Base-by-base conservation (phyloP, 2,797 vertebrate species). In the Staurois parvus region DNA sequence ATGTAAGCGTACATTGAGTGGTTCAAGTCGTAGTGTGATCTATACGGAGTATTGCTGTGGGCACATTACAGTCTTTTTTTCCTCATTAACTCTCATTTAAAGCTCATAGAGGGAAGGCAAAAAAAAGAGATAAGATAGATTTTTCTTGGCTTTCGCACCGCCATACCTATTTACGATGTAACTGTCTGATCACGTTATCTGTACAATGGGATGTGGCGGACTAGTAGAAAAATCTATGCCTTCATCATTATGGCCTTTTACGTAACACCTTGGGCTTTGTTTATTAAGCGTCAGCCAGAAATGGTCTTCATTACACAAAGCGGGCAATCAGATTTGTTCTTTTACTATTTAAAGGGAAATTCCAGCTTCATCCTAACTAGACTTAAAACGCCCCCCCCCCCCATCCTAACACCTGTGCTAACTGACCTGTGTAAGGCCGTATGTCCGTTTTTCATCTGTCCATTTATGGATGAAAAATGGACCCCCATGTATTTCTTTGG, bases 51-150 rank as follows among this genome's bases (percentile, higher is more conserved):
- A 42, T 70, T 9, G 79, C 79, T 62, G 69, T 59, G 10, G 79
- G 69, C 69, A 3, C 52, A 6, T 11, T 19, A 81, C 68, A 17
- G 6, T 26, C 30, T 28, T 56, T 68, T 69, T 40, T 21, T 3
- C 24, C 24, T 6, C 52, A 81, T 81, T 72, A 70, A 73, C 79
- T 72, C 79, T 81, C 79, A 72, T 72, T 81, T 81, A 81, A 72
- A 59, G 68, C 79, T 26, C 28, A 72, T 72, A 72, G 68, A 72
- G 34, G n/a, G n/a, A 28, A 56, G 32, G 64, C 26, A 66, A 66
- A 66, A 29, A 56, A 72, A 32, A 62, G 9, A 12, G 48, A 64
- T 52, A 40, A 15, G n/a, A 70, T 59, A 42, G 32, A 72, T 62
- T 73, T 73, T 45, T 73, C 40, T 24, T 40, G 37, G 19, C 34